phyloP scores from a whole-genome alignment of 2,888 invertebrate genomes.

The Amblyjoppa fuscipennis region DNA sequence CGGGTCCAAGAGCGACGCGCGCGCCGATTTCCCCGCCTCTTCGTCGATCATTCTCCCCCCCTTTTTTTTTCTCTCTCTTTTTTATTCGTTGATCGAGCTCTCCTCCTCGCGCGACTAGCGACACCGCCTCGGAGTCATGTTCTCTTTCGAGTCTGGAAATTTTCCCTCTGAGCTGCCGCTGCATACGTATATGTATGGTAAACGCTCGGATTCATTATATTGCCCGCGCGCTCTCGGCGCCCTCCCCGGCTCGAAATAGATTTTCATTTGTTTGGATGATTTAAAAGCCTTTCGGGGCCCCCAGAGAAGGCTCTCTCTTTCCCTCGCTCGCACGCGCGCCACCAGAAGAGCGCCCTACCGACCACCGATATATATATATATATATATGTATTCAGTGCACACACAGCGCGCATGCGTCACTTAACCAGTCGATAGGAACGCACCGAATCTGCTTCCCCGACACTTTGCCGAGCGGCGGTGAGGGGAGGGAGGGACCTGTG shows the following conservation, averaged over 20 bases:
- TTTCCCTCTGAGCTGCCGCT: not conserved
- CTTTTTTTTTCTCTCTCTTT: not conserved
- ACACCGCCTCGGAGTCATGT: not conserved
- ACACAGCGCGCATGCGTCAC: conserved; percentile 60
- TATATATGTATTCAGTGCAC: not conserved
- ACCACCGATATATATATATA: conserved; percentile 18
- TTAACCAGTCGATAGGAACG: conserved; percentile 65
- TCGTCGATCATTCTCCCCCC: conserved; percentile 1
- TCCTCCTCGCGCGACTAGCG: conserved; percentile 4
- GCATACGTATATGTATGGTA: not conserved
- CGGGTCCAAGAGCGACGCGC: conserved; percentile 44
- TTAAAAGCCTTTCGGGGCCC: conserved; percentile 38
- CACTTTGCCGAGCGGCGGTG: not conserved
- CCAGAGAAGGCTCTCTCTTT: conserved; percentile 27
- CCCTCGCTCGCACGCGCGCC: conserved; percentile 10
- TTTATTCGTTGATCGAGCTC: not conserved
- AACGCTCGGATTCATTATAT: conserved; percentile 22
- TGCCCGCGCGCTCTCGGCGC: not conserved
- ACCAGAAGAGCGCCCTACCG: not conserved
- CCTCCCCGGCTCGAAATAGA: conserved; percentile 55
- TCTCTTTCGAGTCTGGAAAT: not conserved
- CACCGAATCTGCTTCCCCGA: conserved; percentile 35
- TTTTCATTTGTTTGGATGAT: conserved; percentile 64
- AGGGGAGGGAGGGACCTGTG: not conserved
- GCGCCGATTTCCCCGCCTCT: conserved; percentile 24